Conservation (phyloP, 2,113 vertebrate species). For the Eretmochelys imbricata region DNA sequence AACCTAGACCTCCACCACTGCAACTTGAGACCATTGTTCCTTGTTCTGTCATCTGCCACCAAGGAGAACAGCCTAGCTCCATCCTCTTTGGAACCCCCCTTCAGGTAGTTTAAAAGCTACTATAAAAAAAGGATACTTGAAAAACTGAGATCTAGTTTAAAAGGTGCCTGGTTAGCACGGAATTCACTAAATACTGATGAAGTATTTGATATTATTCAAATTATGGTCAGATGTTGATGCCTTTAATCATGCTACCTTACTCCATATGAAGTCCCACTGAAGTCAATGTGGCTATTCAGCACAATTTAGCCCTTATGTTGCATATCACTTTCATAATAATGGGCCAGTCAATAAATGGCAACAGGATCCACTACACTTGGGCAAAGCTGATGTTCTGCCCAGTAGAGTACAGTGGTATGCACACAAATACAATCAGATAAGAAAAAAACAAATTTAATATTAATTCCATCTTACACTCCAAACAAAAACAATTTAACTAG, state of each 20-base stretch:
- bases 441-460: slow-evolving; percentile 13
- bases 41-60: too few species aligned
- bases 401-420: not conserved
- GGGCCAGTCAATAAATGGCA: slow-evolving; percentile 34
- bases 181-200: not conserved
- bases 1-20: too few species aligned
- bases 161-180: not conserved
- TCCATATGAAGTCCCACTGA: not conserved
- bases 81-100: too few species aligned
- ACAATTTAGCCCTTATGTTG: slow-evolving; percentile 16
- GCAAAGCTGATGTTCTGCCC: not conserved
- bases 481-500: slow-evolving; percentile 1
- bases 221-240: not conserved
- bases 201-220: not conserved
- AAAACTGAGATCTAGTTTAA: not conserved
- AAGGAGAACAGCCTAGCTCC: too few species aligned
- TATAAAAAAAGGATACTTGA: too few species aligned
- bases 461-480: not conserved
- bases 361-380: slow-evolving; percentile 24
- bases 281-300: slow-evolving; percentile 30
- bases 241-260: not conserved
- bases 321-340: slow-evolving; percentile 40
- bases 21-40: too few species aligned
- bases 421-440: not conserved
- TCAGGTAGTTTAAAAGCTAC: too few species aligned